These are phyloP conservation scores for Poeciliopsis infans DNA, from an alignment of 2,797 vertebrate genomes.

Conservation along the genomic window DNA sequence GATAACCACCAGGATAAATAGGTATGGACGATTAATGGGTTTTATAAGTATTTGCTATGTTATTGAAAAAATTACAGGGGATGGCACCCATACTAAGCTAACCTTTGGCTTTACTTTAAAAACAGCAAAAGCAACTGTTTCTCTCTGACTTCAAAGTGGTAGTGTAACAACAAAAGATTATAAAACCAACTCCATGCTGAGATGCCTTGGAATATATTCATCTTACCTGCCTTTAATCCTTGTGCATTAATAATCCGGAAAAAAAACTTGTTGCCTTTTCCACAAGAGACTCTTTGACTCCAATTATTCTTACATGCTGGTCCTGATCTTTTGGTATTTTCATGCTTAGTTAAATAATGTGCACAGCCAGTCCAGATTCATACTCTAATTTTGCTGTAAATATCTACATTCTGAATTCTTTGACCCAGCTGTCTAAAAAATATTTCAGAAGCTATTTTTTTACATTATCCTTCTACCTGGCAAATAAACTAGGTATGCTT, in stretches of 20 bases:
- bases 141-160: no score
- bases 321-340: not conserved
- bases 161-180: no score
- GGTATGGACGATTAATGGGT: no score
- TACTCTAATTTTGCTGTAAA: not conserved
- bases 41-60: not conserved
- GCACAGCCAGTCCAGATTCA: not conserved
- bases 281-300: not conserved
- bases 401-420: not conserved
- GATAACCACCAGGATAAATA: no score
- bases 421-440: not conserved
- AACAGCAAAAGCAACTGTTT: no score
- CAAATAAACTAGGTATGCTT: not conserved
- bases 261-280: not conserved
- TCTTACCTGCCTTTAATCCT: not conserved
- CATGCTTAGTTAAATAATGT: not conserved
- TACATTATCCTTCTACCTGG: not conserved
- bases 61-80: not conserved
- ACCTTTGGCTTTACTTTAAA: slow-evolving; percentile 7
- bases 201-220: not conserved
- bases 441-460: not conserved
- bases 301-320: not conserved
- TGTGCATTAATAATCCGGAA: not conserved
- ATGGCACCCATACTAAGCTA: not conserved
- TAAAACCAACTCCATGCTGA: not conserved